These are phyloP conservation scores for Phalanger gymnotis DNA, from an alignment of 2,797 vertebrate genomes.

Conservation along the genomic window DNA sequence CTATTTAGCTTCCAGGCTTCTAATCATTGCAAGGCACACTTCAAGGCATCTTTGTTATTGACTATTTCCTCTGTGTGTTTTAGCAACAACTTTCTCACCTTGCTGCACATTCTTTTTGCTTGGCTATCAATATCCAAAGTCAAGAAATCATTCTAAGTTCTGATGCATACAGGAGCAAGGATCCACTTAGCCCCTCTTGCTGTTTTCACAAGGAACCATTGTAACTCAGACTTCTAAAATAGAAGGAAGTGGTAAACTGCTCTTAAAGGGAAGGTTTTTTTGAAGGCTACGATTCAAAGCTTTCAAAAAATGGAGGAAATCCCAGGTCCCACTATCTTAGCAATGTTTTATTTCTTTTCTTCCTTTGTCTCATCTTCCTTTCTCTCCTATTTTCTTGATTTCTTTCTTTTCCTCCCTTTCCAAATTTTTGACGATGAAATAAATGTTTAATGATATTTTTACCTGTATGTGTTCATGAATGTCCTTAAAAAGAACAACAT, in stretches of 20 bases:
- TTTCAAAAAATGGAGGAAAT: conserved; percentile 72
- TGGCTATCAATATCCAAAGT: conserved; percentile 77
- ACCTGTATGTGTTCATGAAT: neutral
- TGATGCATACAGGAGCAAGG: conserved; percentile 67
- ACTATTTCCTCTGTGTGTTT: conserved; percentile 57
- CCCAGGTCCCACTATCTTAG: conserved; percentile 65
- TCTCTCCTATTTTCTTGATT: neutral
- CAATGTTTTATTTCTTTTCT: conserved; percentile 52
- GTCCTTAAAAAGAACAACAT: neutral
- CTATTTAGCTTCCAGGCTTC: conserved; percentile 60
- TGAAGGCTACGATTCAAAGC: conserved; percentile 74
- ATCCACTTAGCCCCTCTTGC: conserved; percentile 71
- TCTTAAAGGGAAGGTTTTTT: conserved; percentile 75
- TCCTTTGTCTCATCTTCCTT: conserved; percentile 53
- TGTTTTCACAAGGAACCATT: conserved; percentile 74
- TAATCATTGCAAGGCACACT: conserved; percentile 61
- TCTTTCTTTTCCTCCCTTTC: neutral
- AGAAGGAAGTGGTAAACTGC: conserved; percentile 70
- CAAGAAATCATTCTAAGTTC: conserved; percentile 70
- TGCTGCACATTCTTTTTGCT: conserved; percentile 79
- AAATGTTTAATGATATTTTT: conserved; percentile 29
- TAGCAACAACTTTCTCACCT: conserved; percentile 80
- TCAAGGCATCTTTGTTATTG: conserved; percentile 77
- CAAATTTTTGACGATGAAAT: conserved; percentile 26
- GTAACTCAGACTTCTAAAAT: conserved; percentile 71